Conservation (phyloP, 2,888 invertebrate species). For the Drosophila parthenogenetica region DNA sequence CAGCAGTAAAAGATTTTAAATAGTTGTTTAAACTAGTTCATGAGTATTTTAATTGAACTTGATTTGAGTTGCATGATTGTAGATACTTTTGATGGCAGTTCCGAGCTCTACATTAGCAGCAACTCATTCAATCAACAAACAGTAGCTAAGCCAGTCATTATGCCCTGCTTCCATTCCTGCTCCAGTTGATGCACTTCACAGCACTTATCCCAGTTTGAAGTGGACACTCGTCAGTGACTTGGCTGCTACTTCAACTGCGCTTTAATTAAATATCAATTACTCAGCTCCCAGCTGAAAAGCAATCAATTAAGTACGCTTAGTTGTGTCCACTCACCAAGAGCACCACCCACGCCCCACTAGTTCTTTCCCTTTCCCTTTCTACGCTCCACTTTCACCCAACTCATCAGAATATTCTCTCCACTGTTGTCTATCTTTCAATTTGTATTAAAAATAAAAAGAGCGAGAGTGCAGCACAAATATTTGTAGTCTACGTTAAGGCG, state of each 20-base stretch:
- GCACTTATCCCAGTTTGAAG: conserved; percentile 23
- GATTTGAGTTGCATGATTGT: conserved; percentile 1
- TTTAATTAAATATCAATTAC: conserved; percentile 80
- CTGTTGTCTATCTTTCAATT: conserved; percentile 35
- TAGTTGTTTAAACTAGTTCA: not conserved
- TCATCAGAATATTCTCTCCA: conserved; percentile 21
- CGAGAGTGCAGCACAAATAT: conserved; percentile 72
- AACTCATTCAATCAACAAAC: conserved; percentile 30
- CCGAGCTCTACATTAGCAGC: conserved; percentile 20
- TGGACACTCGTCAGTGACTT: conserved; percentile 48
- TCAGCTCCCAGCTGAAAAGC: conserved; percentile 63
- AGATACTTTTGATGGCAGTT: conserved; percentile 5
- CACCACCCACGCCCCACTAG: conserved; percentile 5
- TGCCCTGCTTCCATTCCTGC: not conserved
- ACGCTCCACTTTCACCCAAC: not conserved
- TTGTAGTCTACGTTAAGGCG: conserved; percentile 60
- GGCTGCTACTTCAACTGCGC: conserved; percentile 68
- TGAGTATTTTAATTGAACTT: conserved; percentile 1
- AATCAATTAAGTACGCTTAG: conserved; percentile 75
- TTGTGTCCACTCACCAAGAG: conserved; percentile 32
- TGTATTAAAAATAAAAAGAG: conserved; percentile 27
- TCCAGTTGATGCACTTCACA: conserved; percentile 14
- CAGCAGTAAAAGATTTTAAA: not conserved
- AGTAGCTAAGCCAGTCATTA: conserved; percentile 19
- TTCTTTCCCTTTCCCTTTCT: not conserved